These are phyloP conservation scores for Oscheius sp. DNA, from an alignment of 2,888 invertebrate genomes.

Conservation along the genomic window DNA sequence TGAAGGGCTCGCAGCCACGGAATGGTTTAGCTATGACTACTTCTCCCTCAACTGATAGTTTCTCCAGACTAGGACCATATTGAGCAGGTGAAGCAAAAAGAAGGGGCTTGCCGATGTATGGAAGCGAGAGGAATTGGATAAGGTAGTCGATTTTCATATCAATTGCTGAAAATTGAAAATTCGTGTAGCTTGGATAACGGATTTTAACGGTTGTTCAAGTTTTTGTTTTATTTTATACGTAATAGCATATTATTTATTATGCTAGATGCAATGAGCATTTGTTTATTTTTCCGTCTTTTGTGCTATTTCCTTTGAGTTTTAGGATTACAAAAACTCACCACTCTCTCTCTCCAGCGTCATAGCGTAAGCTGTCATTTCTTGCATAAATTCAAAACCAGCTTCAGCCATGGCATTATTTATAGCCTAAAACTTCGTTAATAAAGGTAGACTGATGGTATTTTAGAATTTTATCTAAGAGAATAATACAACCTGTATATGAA, in stretches of 20 bases:
- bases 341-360: constrained; percentile 73
- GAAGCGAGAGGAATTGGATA: constrained; percentile 74
- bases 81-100: constrained; percentile 73
- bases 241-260: no score
- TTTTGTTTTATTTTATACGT: no score
- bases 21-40: constrained; percentile 79
- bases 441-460: neutral
- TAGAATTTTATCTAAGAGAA: neutral
- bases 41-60: constrained; percentile 76
- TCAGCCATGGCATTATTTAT: constrained; percentile 85
- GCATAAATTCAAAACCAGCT: constrained; percentile 92
- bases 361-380: constrained; percentile 91
- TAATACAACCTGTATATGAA: constrained; percentile 19
- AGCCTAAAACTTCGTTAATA: constrained; percentile 76
- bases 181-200: no score
- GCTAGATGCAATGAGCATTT: no score
- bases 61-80: constrained; percentile 70
- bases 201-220: no score
- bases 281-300: no score
- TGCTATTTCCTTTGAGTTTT: neutral
- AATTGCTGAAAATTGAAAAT: constrained; percentile 1
- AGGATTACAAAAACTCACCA: constrained; percentile 14
- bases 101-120: constrained; percentile 73
- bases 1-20: constrained; percentile 76
- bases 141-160: constrained; percentile 72